Base-by-base conservation (phyloP, 2,888 invertebrate species). In the Ceratothoa steindachneri region DNA sequence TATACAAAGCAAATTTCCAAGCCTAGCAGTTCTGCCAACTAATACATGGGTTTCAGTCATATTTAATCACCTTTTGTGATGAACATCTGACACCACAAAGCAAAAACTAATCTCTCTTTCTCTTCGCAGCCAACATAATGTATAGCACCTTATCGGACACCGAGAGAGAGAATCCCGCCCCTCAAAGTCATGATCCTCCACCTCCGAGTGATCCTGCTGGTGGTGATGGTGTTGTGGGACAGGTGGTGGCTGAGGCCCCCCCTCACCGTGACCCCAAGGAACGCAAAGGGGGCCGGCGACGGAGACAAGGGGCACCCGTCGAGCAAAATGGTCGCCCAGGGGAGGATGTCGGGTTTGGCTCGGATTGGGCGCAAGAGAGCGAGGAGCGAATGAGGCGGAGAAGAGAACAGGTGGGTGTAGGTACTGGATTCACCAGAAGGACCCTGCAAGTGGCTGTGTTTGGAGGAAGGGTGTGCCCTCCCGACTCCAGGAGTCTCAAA, bases 101-200 rank as follows among this genome's bases (percentile, higher is more conserved):
- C n/a, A n/a, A n/a, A n/a, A n/a, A n/a, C n/a, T n/a, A n/a, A n/a
- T 41, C 7, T 41, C 7, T 41, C 41, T 41, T 5, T 41, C 41
- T 41, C 69, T 81, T 82, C 84, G 70, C 81, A 89, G 89, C 89
- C 9, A 89, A 89, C 64, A 87, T 89, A 64, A 85, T 89, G 84
- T 90, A 90, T 81, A 86, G 87, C n/a, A 87, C 86, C 69, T 86
- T 89, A 83, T 88, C 87, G 24, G 73, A 74, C 74, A 76, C 80
- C 65, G 87, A 82, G 29, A 78, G 81, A 0, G 76, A 69, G 29
- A 22, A 53, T 19, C 52, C 71, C 22, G 30, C 69, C 41, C 68
- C 53, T 67, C 75, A 65, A 71, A 67, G 72, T 52, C 4, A 31
- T 30, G 2, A 65, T 64, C 60, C n/a, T 9, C 22, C 55, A 30